Conservation (phyloP, 2,113 vertebrate genomes). For the Myotis yumanensis region DNA sequence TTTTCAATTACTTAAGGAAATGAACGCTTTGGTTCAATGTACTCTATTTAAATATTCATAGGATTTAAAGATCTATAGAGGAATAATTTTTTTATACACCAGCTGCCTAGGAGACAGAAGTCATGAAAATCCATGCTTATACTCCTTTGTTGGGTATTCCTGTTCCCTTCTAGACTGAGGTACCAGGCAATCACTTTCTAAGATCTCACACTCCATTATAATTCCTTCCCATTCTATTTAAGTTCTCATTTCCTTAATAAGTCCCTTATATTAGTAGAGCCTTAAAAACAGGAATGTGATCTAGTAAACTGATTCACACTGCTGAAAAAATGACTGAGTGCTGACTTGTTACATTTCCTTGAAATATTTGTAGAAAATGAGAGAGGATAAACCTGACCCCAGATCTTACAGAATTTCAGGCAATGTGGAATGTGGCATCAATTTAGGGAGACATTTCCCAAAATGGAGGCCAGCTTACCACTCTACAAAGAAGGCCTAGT, state of each 20-base stretch:
- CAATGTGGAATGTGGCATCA: background rate
- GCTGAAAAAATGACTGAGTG: background rate
- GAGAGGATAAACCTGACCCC: background rate
- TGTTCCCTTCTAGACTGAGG: background rate
- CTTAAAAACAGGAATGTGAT: background rate
- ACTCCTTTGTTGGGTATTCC: too few species aligned
- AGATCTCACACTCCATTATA: background rate
- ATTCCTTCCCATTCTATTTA: background rate
- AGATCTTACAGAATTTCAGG: background rate
- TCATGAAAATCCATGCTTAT: background rate
- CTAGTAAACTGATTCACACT: background rate
- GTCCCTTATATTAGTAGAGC: background rate
- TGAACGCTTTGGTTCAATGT: background rate
- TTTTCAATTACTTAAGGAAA: slow-evolving; percentile 49
- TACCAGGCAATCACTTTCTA: background rate
- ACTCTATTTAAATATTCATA: background rate
- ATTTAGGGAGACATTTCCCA: background rate
- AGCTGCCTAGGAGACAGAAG: background rate
- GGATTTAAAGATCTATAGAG: background rate
- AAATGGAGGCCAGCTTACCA: background rate
- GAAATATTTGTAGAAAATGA: background rate
- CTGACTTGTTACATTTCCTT: background rate
- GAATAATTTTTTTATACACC: background rate
- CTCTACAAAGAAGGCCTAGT: background rate
- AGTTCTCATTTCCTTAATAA: background rate